Evolutionary conservation across 2,888 invertebrate genomes (phyloP).

Genomic region (Drosophila neoperkinsi): DNA sequence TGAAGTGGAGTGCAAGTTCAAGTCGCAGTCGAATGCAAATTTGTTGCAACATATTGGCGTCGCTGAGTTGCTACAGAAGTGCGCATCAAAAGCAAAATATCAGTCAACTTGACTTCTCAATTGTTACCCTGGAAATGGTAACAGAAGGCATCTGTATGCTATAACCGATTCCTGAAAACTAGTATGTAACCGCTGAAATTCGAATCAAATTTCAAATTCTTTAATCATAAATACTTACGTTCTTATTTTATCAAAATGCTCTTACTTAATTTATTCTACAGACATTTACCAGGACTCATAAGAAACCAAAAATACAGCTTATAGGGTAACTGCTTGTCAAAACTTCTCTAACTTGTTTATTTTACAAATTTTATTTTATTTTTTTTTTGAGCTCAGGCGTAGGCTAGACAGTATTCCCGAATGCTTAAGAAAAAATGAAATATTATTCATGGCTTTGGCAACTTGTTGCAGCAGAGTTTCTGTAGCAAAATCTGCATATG

Average conservation of each 20-base stretch:
- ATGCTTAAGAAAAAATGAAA: constrained; percentile 68
- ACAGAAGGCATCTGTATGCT: neutral
- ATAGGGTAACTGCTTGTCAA: constrained; percentile 12
- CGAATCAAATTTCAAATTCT: neutral
- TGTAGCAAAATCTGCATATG: constrained; percentile 79
- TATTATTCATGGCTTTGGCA: constrained; percentile 80
- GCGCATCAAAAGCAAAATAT: constrained; percentile 62
- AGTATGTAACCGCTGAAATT: neutral
- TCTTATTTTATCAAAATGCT: neutral
- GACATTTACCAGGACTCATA: too few relatives aligned
- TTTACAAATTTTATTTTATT: neutral
- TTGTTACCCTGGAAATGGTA: constrained; percentile 34
- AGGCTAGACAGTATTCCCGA: constrained; percentile 56
- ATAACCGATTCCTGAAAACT: neutral
- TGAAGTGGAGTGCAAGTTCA: constrained; percentile 61
- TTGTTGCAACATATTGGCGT: constrained; percentile 80
- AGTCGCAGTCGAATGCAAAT: constrained; percentile 76
- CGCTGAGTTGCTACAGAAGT: constrained; percentile 75
- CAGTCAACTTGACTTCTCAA: constrained; percentile 65
- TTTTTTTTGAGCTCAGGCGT: constrained; percentile 32
- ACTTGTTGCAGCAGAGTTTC: constrained; percentile 70
- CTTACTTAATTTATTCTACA: neutral
- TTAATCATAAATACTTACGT: neutral
- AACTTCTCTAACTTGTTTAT: neutral
- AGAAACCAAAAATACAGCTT: neutral